Evolutionary conservation across 2,797 vertebrate species (phyloP).

Genomic region (Saxicola maurus): DNA sequence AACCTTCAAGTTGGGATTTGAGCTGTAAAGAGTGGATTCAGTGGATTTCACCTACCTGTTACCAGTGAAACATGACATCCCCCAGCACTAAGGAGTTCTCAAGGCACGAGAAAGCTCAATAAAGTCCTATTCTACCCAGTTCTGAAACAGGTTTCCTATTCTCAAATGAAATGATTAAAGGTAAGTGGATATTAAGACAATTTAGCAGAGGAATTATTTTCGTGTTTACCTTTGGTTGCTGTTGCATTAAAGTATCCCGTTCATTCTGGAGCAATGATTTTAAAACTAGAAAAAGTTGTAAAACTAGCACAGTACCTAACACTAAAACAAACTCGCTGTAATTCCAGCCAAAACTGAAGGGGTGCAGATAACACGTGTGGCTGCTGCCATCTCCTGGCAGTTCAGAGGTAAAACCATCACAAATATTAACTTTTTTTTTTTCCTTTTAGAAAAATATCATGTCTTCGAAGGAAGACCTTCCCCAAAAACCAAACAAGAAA

Average conservation of each 20-base stretch:
- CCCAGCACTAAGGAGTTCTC: not conserved
- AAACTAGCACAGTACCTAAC: accelerated
- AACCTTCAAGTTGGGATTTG: not conserved
- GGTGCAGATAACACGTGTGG: not conserved
- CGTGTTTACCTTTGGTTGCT: too few species aligned
- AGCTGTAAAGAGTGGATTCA: not conserved
- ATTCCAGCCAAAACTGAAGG: not conserved
- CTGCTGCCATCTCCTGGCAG: conserved; percentile 61
- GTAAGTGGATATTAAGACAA: not conserved
- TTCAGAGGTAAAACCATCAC: not conserved
- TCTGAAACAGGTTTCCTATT: not conserved
- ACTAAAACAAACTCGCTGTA: not conserved
- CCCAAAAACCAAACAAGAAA: not conserved
- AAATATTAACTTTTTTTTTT: not conserved
- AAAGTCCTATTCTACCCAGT: not conserved
- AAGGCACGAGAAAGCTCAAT: not conserved
- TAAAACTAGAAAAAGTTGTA: not conserved
- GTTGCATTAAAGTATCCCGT: not conserved
- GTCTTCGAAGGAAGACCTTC: not conserved
- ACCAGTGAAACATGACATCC: not conserved
- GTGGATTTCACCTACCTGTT: not conserved
- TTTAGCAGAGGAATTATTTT: too few species aligned
- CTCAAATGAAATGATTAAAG: not conserved
- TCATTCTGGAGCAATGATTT: not conserved
- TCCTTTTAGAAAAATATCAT: not conserved